phyloP scores from a whole-genome alignment of 2,888 invertebrate species.

The Drosophila imparisetae region DNA sequence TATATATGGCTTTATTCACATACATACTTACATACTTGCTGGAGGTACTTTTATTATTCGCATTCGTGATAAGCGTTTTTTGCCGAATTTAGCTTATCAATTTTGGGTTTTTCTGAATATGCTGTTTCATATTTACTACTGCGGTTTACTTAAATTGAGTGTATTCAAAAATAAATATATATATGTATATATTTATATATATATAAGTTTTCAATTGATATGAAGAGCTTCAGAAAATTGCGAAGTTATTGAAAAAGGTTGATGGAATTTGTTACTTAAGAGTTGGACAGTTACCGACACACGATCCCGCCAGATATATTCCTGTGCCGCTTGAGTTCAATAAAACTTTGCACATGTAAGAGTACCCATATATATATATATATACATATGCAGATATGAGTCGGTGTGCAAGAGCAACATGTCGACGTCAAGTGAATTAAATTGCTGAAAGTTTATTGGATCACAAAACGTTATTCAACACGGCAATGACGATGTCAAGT shows the following conservation, averaged over 20 bases:
- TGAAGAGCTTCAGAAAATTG: background rate
- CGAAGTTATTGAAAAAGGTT: constrained; percentile 15
- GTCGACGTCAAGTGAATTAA: constrained; percentile 73
- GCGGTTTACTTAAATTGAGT: background rate
- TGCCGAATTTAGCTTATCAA: constrained; percentile 11
- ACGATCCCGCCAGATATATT: constrained; percentile 20
- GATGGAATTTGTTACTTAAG: constrained; percentile 28
- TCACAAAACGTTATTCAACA: constrained; percentile 80
- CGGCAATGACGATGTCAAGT: constrained; percentile 64
- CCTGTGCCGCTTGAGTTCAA: constrained; percentile 56
- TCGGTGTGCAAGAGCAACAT: constrained; percentile 25
- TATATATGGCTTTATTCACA: background rate
- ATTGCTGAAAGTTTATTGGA: constrained; percentile 78
- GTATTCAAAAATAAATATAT: background rate
- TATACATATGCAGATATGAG: constrained; percentile 4
- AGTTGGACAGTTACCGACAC: constrained; percentile 16
- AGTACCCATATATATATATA: background rate
- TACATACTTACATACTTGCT: background rate
- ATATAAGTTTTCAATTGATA: background rate
- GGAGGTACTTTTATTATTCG: background rate
- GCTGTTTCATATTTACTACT: background rate
- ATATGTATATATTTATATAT: background rate
- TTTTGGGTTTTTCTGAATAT: background rate
- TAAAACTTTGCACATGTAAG: constrained; percentile 49
- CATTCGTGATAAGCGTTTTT: constrained; percentile 22